Conservation (phyloP, 2,797 vertebrate genomes). For the Danio kyathit region DNA sequence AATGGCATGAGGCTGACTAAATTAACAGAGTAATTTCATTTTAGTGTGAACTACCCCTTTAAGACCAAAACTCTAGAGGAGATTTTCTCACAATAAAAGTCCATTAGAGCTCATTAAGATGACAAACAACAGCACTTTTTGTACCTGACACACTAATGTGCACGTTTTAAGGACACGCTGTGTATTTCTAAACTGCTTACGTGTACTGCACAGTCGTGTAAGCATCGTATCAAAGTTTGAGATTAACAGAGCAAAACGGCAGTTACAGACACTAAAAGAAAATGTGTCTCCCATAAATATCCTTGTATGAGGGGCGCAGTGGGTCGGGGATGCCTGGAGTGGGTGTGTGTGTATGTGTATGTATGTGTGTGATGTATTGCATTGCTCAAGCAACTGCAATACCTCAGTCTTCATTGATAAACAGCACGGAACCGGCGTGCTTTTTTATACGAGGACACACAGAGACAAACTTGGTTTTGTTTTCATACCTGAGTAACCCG, state of each 20-base stretch:
- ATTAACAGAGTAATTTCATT: too few relatives aligned
- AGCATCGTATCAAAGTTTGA: background rate
- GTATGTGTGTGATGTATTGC: conserved; percentile 42
- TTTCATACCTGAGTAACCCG: conserved; percentile 92
- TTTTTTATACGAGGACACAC: conserved; percentile 1
- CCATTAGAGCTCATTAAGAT: background rate
- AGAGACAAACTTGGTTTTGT: conserved; percentile 38
- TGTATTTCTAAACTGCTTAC: background rate
- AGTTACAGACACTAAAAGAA: background rate
- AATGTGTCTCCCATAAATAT: conserved; percentile 10
- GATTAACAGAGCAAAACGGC: background rate
- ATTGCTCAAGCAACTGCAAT: conserved; percentile 51
- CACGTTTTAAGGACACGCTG: background rate
- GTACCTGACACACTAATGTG: background rate
- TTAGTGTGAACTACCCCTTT: too few relatives aligned
- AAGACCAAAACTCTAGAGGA: background rate
- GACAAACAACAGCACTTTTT: background rate
- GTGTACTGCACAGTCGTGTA: background rate
- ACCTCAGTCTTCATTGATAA: conserved; percentile 2
- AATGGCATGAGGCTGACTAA: too few relatives aligned
- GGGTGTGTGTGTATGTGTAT: conserved; percentile 50
- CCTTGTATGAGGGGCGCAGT: conserved; percentile 37
- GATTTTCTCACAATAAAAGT: background rate
- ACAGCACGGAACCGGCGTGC: background rate
- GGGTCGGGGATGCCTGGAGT: conserved; percentile 50